A percentile compares a stretch with the other conserved stretches of the same genome.
Evolutionary conservation across 2,113 vertebrate species (phyloP).

Genomic region (Crocuta crocuta): DNA sequence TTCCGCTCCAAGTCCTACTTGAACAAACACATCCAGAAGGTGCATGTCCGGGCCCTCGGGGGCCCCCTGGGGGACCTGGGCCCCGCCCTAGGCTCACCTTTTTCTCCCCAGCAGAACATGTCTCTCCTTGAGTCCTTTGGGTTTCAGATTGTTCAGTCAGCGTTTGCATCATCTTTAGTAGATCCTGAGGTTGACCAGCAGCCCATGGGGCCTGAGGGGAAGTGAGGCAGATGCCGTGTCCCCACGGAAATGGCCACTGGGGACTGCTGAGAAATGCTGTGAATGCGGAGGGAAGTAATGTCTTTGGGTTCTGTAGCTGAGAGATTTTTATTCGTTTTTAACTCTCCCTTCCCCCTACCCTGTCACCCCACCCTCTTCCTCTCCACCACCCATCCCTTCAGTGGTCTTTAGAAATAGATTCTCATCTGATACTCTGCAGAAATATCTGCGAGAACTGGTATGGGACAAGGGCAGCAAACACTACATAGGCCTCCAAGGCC

Average conservation of each 20-base stretch:
- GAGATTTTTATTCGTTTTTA: constrained; percentile 86
- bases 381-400: background rate
- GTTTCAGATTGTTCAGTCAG: constrained; percentile 99
- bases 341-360: constrained; percentile 67
- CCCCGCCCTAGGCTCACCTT: constrained; percentile 93
- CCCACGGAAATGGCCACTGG: constrained; percentile 72
- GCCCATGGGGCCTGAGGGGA: constrained; percentile 94
- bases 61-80: constrained; percentile 91
- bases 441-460: constrained; percentile 66
- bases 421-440: constrained; percentile 79
- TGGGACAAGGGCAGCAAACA: constrained; percentile 75
- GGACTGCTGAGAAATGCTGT: constrained; percentile 84
- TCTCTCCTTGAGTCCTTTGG: constrained; percentile 99
- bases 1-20: constrained; percentile 99
- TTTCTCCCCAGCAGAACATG: constrained; percentile 99
- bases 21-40: constrained; percentile 99
- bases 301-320: constrained; percentile 87
- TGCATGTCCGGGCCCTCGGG: constrained; percentile 93
- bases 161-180: constrained; percentile 97
- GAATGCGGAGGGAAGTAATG: constrained; percentile 85
- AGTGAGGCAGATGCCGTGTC: constrained; percentile 87
- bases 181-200: constrained; percentile 96
- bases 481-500: constrained; percentile 74
- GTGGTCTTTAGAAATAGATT: constrained; percentile 79
- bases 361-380: constrained; percentile 42